A percentile compares a stretch with the other conserved stretches of the same genome.
Conservation (phyloP, 92 coral and sea anemone genomes). For the Desmophyllum pertusum region DNA sequence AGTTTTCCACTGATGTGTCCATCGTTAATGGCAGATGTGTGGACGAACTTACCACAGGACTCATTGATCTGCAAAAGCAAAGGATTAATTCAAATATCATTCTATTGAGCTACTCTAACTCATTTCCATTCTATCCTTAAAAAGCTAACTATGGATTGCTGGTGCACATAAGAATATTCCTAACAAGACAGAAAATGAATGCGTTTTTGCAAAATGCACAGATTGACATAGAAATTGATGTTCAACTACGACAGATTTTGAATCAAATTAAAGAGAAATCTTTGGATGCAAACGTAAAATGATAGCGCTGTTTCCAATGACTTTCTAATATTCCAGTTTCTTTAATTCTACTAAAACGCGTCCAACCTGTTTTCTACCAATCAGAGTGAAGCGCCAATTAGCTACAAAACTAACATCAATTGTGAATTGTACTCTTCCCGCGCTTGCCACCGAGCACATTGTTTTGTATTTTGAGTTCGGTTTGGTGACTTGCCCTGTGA, state of each 20-base stretch:
- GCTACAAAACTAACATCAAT: neutral
- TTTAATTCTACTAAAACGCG: neutral
- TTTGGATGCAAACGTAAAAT: too few relatives aligned
- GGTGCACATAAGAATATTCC: neutral
- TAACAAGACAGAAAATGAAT: neutral
- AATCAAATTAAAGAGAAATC: neutral
- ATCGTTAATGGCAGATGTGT: conserved; percentile 49
- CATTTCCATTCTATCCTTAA: neutral
- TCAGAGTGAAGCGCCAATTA: neutral
- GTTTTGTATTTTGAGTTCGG: neutral
- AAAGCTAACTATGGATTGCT: too few relatives aligned
- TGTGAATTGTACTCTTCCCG: neutral
- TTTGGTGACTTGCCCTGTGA: neutral
- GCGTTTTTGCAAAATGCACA: neutral
- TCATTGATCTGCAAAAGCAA: neutral
- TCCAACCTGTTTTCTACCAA: neutral
- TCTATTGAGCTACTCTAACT: neutral
- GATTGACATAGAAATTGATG: neutral
- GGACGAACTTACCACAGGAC: conserved; percentile 1
- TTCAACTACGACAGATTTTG: neutral
- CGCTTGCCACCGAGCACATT: neutral
- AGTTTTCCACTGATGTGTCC: conserved; percentile 36
- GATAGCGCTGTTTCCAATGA: too few relatives aligned
- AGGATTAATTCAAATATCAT: neutral
- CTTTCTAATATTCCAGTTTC: neutral